Evolutionary conservation across 2,113 vertebrate species (phyloP), one percentile per base, ranked within the genome.

Genomic region (Cebus imitator): DNA sequence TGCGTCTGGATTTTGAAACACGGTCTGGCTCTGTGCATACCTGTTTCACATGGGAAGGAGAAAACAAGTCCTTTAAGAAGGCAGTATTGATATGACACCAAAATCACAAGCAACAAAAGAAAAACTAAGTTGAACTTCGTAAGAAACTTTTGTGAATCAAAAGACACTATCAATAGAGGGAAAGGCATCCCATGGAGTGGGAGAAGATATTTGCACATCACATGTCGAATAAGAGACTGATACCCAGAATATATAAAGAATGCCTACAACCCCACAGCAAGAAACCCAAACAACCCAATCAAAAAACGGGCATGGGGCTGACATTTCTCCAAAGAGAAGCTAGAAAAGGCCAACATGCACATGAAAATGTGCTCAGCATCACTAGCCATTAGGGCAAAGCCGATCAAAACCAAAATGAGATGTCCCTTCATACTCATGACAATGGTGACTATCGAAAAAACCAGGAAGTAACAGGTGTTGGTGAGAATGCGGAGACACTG

Each of bases 11-110:
- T 87, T 98, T 80, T 95, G 98, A 97, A 98, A 99, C 90, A 98
- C 70, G 12, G 98, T 98, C 94, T 98, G 98, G 73, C 97, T 98
- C 97, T 98, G 99, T 48, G 98, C 95, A 72, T 98, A 99, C 88
- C 99, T 99, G 94, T 70, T 96, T 89, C 61, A 72, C 1, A 5
- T 5, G 61, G 84, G 61, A 78, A 75, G 83, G 27, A 70, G 57
- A 96, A 82, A 84, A 95, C 6, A 90, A 68, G 90, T 6, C 32
- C 16, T 94, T 68, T 82, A 58, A 50, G 72, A 78, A 91, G 88
- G 66, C 48, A 27, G 37, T 10, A 40, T 27, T n/a, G 79, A 4
- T 10, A 16, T 0, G 6, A 52, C 40, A 35, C 16, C 45, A 3
- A 48, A 18, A 68, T 20, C 48, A 64, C 0, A 0, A 9, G 55